phyloP scores from a whole-genome alignment of 2,888 invertebrate genomes.

The Leucophenga maculata region DNA sequence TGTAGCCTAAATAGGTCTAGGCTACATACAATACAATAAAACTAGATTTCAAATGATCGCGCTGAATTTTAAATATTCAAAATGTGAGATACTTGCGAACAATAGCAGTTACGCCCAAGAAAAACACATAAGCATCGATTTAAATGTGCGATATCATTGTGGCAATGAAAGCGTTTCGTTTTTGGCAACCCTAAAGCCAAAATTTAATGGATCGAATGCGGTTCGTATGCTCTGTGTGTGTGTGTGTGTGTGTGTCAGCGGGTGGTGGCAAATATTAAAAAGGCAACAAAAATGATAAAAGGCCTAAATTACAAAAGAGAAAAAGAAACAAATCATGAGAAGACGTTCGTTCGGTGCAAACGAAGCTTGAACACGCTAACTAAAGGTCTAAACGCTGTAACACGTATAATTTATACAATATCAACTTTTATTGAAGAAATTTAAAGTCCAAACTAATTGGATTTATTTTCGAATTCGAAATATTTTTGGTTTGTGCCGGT shows the following conservation, averaged over 20 bases:
- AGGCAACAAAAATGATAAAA: neutral
- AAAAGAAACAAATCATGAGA: neutral
- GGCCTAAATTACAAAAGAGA: neutral
- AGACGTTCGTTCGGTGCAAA: too few species aligned
- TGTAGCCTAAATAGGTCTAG: too few species aligned
- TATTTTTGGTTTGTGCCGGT: too few species aligned
- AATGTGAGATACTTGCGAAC: slow-evolving; percentile 6
- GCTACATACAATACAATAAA: too few species aligned
- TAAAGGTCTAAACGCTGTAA: too few species aligned
- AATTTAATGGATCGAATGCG: neutral
- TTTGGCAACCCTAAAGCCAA: slow-evolving; percentile 16
- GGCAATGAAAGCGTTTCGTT: slow-evolving; percentile 21
- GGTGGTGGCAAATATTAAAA: slow-evolving; percentile 40
- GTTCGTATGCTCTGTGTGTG: neutral
- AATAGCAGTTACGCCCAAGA: slow-evolving; percentile 18
- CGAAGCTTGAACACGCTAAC: too few species aligned
- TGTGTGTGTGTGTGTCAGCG: slow-evolving; percentile 22
- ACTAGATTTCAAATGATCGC: too few species aligned
- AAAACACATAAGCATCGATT: slow-evolving; percentile 54
- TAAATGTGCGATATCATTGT: slow-evolving; percentile 64
- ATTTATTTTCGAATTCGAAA: too few species aligned
- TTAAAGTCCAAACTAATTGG: too few species aligned
- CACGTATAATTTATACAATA: too few species aligned
- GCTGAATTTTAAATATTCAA: too few species aligned
- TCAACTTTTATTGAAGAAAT: too few species aligned